Conservation (phyloP, 2,888 invertebrate genomes). For the Hedychridium roseum region DNA sequence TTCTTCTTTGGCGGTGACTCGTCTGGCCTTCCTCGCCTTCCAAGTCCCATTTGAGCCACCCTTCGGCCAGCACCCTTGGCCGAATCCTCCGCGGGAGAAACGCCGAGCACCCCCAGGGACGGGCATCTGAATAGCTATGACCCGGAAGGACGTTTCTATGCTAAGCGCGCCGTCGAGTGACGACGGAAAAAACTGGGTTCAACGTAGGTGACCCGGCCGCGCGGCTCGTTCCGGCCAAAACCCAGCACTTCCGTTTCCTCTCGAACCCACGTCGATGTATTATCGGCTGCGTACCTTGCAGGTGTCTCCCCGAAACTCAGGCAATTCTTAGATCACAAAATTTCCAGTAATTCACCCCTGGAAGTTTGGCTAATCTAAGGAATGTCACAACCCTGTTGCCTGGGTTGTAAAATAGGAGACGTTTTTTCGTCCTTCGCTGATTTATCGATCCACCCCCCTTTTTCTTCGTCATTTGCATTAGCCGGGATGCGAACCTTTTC, state of each 20-base stretch:
- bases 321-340: too few relatives aligned
- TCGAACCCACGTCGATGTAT: too few relatives aligned
- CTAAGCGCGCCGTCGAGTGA: constrained; percentile 30
- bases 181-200: constrained; percentile 18
- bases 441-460: constrained; percentile 26
- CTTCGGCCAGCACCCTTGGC: constrained; percentile 31
- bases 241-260: too few relatives aligned
- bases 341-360: too few relatives aligned
- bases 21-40: constrained; percentile 15
- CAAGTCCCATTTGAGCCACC: constrained; percentile 28
- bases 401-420: too few relatives aligned
- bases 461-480: constrained; percentile 10
- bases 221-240: too few relatives aligned
- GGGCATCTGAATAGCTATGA: constrained; percentile 46
- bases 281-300: too few relatives aligned
- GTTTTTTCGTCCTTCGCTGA: too few relatives aligned
- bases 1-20: neutral
- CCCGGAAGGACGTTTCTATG: constrained; percentile 43
- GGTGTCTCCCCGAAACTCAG: too few relatives aligned
- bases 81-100: constrained; percentile 27
- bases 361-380: too few relatives aligned
- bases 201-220: too few relatives aligned
- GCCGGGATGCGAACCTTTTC: constrained; percentile 17
- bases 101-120: constrained; percentile 21
- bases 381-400: too few relatives aligned